These are phyloP conservation scores for Mesoclemmys tuberculata DNA, from an alignment of 2,113 vertebrate species.

Conservation along the genomic window DNA sequence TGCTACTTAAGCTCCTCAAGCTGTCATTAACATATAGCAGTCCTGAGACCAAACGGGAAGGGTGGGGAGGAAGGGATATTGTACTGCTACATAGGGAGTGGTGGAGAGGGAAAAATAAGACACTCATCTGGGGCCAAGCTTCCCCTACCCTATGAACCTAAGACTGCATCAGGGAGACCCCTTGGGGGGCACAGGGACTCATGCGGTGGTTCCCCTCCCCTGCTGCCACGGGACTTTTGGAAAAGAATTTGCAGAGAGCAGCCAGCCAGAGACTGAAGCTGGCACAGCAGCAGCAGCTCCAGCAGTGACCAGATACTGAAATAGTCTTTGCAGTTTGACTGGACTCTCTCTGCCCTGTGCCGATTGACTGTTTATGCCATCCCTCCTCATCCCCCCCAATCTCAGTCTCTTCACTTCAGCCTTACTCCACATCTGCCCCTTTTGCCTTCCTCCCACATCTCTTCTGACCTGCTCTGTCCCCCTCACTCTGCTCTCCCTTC, in stretches of 20 bases:
- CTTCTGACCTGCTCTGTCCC: background rate
- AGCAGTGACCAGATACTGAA: fast-evolving
- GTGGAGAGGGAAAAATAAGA: background rate
- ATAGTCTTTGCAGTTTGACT: background rate
- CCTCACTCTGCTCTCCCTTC: background rate
- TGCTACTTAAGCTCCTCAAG: background rate
- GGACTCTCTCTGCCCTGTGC: background rate
- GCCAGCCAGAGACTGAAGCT: background rate
- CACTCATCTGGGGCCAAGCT: background rate
- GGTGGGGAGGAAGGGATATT: background rate
- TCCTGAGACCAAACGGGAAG: fast-evolving
- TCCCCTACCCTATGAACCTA: background rate
- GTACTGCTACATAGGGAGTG: background rate
- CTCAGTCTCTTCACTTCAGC: background rate
- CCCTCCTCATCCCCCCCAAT: background rate
- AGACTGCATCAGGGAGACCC: background rate
- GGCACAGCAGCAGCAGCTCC: background rate
- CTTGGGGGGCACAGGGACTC: fast-evolving
- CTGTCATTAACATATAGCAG: background rate
- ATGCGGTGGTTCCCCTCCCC: fast-evolving
- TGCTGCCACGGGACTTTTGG: background rate
- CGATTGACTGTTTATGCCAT: fast-evolving
- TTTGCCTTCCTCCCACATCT: background rate
- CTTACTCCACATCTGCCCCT: fast-evolving
- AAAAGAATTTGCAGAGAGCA: background rate